A percentile compares a stretch with the other conserved stretches of the same genome.
phyloP scores from a whole-genome alignment of 1,140 invertebrate species.

The Radopholus similis region DNA sequence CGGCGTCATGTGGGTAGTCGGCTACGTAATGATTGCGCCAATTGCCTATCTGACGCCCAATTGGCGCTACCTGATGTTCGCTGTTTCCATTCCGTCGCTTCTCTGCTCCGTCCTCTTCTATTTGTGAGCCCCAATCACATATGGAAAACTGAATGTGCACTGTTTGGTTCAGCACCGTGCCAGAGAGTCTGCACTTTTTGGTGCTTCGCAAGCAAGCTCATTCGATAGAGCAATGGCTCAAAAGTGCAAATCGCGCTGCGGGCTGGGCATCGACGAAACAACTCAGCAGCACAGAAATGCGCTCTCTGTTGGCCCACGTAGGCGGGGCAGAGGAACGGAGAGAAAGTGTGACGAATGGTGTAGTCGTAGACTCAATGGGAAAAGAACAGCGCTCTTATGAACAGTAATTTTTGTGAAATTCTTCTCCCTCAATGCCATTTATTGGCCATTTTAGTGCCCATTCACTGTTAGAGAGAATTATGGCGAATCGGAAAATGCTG shows the following conservation, averaged over 20 bases:
- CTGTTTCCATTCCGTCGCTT: conserved; percentile 19
- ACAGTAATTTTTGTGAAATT: too few relatives aligned
- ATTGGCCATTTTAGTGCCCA: too few relatives aligned
- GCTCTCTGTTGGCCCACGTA: too few relatives aligned
- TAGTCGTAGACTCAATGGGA: too few relatives aligned
- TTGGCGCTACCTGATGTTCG: conserved; percentile 32
- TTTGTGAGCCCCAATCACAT: too few relatives aligned
- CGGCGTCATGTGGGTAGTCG: conserved; percentile 49
- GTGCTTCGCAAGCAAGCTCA: conserved; percentile 6
- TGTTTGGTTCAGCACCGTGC: conserved; percentile 13
- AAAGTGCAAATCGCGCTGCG: conserved; percentile 24
- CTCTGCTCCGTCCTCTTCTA: conserved; percentile 27
- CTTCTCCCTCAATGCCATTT: too few relatives aligned
- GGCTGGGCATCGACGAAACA: not conserved
- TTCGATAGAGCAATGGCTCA: conserved; percentile 16
- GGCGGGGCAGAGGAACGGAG: too few relatives aligned
- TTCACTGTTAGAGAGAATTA: too few relatives aligned
- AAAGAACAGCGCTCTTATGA: too few relatives aligned
- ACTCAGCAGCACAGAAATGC: too few relatives aligned
- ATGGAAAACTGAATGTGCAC: not conserved
- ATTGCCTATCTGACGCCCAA: conserved; percentile 33
- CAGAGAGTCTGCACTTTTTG: conserved; percentile 39
- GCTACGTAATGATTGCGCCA: conserved; percentile 34
- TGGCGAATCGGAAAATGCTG: too few relatives aligned
- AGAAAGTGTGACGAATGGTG: too few relatives aligned